Evolutionary conservation across 2,888 invertebrate species (phyloP), one percentile per base, ranked within the genome.

Genomic region (Halictus quadricinctus): DNA sequence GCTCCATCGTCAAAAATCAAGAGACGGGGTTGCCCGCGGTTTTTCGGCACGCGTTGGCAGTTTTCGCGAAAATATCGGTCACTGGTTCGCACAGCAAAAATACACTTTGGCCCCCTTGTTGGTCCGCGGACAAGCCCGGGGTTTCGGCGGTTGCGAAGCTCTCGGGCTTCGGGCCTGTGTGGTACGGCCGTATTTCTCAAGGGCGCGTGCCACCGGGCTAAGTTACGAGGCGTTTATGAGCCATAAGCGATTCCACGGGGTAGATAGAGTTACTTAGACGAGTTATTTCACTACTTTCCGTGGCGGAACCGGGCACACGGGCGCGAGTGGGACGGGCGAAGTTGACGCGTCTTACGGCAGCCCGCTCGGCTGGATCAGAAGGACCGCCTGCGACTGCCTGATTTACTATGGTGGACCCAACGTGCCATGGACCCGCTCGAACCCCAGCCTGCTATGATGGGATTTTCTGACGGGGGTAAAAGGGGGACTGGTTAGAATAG

Each of bases 211-310:
- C 92, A 88, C 88, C 87, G 88, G 87, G 89, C 89, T 93, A 93
- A 94, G 92, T 94, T 94, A 94, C 93, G 94, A 94, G 93, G 93
- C 94, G 93, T 94, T 94, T 94, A 94, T 94, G 93, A 94, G 93
- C 93, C 93, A 94, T 93, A 92, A 94, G 93, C 93, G 93, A 94
- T 94, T 93, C 91, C 91, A 91, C 89, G 89, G 91, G 91, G 90
- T 91, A 93, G 94, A 93, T 92, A 93, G 92, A 93, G 93, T 92
- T 92, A 93, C 92, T 93, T 91, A 92, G 91, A 90, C 84, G 92
- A 93, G 91, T 92, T 93, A 92, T 92, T 93, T 92, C 92, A 91
- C 93, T 89, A 92, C 91, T 93, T 92, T 92, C 90, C 50, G 90
- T 81, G 73, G 72, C 72, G 50, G 72, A 73, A 29, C 64, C 72